phyloP scores from a whole-genome alignment of 2,888 invertebrate genomes.

The Pollenia griseotomentosa region DNA sequence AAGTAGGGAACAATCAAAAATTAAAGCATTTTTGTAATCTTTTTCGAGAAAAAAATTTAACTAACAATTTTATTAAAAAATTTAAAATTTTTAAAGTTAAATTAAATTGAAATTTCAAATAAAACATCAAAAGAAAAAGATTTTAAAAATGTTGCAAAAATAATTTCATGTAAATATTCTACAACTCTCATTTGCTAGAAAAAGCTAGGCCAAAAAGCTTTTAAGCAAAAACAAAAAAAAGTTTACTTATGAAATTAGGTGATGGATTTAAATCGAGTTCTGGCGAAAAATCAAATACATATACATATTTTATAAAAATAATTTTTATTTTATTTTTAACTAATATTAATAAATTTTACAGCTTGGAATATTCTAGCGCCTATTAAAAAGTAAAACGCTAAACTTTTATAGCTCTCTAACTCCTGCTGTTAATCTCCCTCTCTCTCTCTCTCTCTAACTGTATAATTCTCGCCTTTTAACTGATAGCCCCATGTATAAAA shows the following conservation, averaged over 20 bases:
- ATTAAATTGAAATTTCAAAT: slow-evolving; percentile 15
- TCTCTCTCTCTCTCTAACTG: slow-evolving; percentile 25
- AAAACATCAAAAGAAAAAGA: slow-evolving; percentile 60
- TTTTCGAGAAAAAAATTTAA: slow-evolving; percentile 45
- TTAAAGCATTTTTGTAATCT: slow-evolving; percentile 66
- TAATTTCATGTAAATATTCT: slow-evolving; percentile 73
- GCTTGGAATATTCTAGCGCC: slow-evolving; percentile 44
- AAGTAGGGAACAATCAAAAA: slow-evolving; percentile 52
- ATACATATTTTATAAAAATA: neutral
- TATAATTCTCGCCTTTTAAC: slow-evolving; percentile 19
- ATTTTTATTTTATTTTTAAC: slow-evolving; percentile 19
- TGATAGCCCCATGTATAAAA: neutral
- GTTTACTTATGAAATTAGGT: slow-evolving; percentile 77
- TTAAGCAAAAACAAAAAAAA: slow-evolving; percentile 1
- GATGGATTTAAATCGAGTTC: slow-evolving; percentile 80
- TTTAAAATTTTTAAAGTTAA: slow-evolving; percentile 51
- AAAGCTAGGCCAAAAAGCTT: slow-evolving; percentile 31
- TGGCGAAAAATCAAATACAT: slow-evolving; percentile 77
- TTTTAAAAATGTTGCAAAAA: slow-evolving; percentile 64
- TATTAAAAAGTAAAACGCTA: slow-evolving; percentile 29
- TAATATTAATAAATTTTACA: slow-evolving; percentile 55
- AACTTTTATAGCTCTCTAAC: slow-evolving; percentile 25
- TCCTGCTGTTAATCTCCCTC: slow-evolving; percentile 2
- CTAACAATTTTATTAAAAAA: slow-evolving; percentile 36
- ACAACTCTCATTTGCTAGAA: neutral